Evolutionary conservation across 2,113 vertebrate genomes (phyloP).

Genomic region (Illadopsis cleaveri): DNA sequence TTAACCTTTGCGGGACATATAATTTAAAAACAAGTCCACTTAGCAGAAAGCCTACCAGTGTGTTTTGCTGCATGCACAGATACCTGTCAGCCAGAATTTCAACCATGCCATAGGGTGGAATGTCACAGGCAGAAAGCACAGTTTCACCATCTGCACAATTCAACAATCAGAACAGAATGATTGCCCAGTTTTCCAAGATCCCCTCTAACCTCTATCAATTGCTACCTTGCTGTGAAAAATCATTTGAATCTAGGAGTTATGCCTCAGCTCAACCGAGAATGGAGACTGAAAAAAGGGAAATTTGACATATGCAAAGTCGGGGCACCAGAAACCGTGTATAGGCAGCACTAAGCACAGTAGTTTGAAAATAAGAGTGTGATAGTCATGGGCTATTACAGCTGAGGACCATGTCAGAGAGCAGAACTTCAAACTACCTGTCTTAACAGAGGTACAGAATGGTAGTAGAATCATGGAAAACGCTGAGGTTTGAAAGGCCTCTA

Average conservation of each 20-base stretch:
- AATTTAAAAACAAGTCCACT: not conserved
- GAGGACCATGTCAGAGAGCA: not conserved
- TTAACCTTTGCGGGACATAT: not conserved
- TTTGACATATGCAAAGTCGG: not conserved
- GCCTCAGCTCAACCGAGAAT: not conserved
- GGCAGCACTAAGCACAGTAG: not conserved
- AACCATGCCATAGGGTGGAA: not conserved
- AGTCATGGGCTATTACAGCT: not conserved
- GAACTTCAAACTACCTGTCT: not conserved
- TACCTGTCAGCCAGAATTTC: not conserved
- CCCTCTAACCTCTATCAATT: not conserved
- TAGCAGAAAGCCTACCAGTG: not conserved
- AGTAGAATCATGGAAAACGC: not conserved
- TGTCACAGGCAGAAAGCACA: not conserved
- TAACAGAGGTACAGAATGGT: not conserved
- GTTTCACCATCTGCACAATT: not conserved
- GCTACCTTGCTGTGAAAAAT: not conserved
- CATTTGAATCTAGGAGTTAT: not conserved
- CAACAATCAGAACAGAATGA: not conserved
- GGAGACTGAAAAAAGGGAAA: not conserved
- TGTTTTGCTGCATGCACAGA: not conserved
- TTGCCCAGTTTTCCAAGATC: not conserved
- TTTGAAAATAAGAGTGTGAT: not conserved
- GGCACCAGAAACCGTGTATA: rapidly evolving
- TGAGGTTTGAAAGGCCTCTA: not conserved